Percentiles rank a stretch among this genome's conserved stretches.
These are phyloP conservation scores for Plestiodon gilberti DNA, from an alignment of 2,113 vertebrate genomes.

Conservation along the genomic window DNA sequence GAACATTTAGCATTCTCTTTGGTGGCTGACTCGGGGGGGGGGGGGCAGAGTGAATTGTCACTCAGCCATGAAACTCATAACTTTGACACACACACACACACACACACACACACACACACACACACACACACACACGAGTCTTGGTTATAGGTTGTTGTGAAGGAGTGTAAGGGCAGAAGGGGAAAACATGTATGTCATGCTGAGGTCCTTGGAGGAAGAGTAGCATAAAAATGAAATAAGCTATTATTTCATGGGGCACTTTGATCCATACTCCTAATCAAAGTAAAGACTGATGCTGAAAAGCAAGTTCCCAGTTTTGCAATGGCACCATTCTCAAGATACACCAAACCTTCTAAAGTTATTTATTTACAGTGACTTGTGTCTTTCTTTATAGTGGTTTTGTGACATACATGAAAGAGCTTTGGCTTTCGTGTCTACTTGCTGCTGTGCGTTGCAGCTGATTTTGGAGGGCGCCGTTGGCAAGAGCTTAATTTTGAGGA, in stretches of 20 bases:
- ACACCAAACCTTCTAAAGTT: not conserved
- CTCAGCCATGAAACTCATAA: not conserved
- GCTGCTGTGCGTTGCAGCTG: not conserved
- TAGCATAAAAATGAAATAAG: not conserved
- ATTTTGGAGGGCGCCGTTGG: not conserved
- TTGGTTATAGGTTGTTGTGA: not conserved
- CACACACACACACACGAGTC: too few species aligned
- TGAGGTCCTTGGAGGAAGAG: too few species aligned
- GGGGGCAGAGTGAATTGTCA: not conserved
- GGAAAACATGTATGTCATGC: not conserved
- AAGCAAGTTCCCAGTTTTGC: not conserved
- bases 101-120: too few species aligned
- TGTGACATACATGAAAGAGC: not conserved
- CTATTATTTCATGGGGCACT: slow-evolving; percentile 11
- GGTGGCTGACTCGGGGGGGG: not conserved
- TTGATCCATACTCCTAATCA: not conserved
- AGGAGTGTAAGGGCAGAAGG: slow-evolving; percentile 14
- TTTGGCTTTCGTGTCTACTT: not conserved
- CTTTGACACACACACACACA: too few species aligned
- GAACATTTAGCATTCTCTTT: not conserved
- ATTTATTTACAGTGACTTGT: not conserved
- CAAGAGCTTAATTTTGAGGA: not conserved
- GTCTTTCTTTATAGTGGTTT: not conserved
- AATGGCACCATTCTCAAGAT: not conserved
- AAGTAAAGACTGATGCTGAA: not conserved